Base-by-base conservation (phyloP, 2,888 invertebrate genomes). In the Entomobrya proxima region DNA sequence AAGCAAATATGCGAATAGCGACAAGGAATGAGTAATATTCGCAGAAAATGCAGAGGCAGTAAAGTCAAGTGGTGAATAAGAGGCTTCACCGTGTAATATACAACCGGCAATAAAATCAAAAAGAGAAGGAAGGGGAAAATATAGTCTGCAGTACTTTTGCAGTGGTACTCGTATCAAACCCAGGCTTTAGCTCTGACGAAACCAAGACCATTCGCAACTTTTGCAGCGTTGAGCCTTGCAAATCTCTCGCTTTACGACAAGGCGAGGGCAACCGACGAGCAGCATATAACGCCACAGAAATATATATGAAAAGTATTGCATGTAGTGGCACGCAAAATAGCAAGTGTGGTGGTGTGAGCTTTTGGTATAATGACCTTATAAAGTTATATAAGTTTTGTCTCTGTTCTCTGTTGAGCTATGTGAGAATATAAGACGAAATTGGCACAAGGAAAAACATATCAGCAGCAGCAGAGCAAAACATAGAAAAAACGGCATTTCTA, bases 181-280 rank as follows among this genome's bases (percentile, higher is more conserved):
- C 21, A 32, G 69, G 40, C 32, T 61, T 47, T 72, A 35, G 67
- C 74, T 21, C n/a, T n/a, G n/a, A n/a, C n/a, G 30, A 72, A 80
- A 67, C 80, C 40, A 50, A 82, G 81, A 82, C 81, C 81, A 82
- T 58, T 74, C 81, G 72, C 81, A 82, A 82, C 81, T 74, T 75
- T 82, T 18, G 24, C 75, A 18, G 35, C 2, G 81, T 82, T 82
- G 81, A 82, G 81, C 13, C 40, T 6, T 37, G 1, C 15, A 44
- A 30, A 44, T 1, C 1, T 18, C 9, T 24, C 18, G 37, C 40
- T 64, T 24, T 58, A 52, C 37, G 4, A 50, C 69, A 44, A 69
- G 40, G 24, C 69, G 69, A 69, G 40, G 24, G 40, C 9, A 47
- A 76, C 40, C 50, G 35, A 50, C n/a, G n/a, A n/a, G n/a, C n/a